phyloP scores from a whole-genome alignment of 2,888 invertebrate species.

The Nebria brevicollis region DNA sequence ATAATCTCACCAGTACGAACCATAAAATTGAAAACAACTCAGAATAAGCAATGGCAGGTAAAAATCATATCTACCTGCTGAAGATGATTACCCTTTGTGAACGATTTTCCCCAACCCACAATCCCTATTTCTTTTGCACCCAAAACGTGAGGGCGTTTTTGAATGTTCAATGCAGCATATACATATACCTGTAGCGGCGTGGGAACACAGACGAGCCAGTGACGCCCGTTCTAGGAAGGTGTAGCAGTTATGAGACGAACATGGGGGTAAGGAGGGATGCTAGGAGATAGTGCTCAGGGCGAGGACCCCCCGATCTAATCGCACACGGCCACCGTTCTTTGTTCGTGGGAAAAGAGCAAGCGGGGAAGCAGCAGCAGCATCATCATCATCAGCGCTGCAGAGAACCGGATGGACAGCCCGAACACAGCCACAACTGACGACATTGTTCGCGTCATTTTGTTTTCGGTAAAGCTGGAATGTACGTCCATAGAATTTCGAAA shows the following conservation, averaged over 20 bases:
- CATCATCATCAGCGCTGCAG: neutral
- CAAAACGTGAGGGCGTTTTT: neutral
- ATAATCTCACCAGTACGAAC: no score
- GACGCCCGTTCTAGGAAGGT: conserved; percentile 9
- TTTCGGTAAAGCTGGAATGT: neutral
- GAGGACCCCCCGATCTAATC: conserved; percentile 18
- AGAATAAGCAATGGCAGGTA: neutral
- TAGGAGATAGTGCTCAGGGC: neutral
- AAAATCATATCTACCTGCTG: neutral
- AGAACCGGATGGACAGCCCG: conserved; percentile 5
- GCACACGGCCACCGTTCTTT: conserved; percentile 2
- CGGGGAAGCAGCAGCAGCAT: neutral
- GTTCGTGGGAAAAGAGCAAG: neutral
- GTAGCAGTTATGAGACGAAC: neutral
- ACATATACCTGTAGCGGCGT: conserved; percentile 8
- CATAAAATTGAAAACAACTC: neutral
- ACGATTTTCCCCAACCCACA: no score
- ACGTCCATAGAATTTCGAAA: conserved; percentile 3
- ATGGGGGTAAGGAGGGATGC: neutral
- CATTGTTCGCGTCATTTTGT: conserved; percentile 3
- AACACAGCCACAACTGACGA: neutral
- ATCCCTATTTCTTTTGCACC: no score
- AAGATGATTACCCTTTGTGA: no score
- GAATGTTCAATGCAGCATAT: neutral
- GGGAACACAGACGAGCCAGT: conserved; percentile 5